phyloP scores from a whole-genome alignment of 1,140 invertebrate species.

The Bombus breviceps region DNA sequence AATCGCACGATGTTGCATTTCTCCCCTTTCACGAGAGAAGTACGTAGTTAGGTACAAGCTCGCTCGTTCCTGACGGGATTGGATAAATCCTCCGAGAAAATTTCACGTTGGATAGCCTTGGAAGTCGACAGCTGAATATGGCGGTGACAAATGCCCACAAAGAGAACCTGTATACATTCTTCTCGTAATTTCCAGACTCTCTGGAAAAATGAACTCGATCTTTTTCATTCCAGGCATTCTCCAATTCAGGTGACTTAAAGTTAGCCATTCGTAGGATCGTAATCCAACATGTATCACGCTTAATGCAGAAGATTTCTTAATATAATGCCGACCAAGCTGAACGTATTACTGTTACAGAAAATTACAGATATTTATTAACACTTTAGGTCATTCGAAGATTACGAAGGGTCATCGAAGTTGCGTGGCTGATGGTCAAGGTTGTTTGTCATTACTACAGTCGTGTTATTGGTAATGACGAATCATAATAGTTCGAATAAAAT shows the following conservation, averaged over 20 bases:
- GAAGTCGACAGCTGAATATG: background rate
- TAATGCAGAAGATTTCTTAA: background rate
- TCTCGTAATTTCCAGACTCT: conserved; percentile 11
- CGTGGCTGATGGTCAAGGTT: background rate
- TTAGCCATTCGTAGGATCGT: background rate
- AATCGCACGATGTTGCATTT: conserved; percentile 16
- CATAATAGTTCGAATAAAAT: too few relatives aligned
- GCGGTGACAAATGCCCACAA: background rate
- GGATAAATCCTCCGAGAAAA: conserved; percentile 5
- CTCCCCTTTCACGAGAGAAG: background rate
- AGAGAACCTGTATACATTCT: background rate
- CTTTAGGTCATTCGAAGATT: background rate
- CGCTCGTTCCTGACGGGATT: too few relatives aligned
- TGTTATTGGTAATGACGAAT: too few relatives aligned
- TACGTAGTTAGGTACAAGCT: background rate
- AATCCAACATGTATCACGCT: background rate
- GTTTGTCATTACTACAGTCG: too few relatives aligned
- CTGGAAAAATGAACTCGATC: background rate
- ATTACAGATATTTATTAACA: background rate
- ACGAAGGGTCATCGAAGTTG: too few relatives aligned
- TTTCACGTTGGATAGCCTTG: background rate
- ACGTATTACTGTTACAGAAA: background rate
- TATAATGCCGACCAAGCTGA: background rate
- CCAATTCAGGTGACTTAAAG: background rate
- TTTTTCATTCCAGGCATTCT: background rate